A percentile compares a stretch with the other conserved stretches of the same genome.
Evolutionary conservation across 2,797 vertebrate genomes (phyloP).

Genomic region (Tarsius wallacei): DNA sequence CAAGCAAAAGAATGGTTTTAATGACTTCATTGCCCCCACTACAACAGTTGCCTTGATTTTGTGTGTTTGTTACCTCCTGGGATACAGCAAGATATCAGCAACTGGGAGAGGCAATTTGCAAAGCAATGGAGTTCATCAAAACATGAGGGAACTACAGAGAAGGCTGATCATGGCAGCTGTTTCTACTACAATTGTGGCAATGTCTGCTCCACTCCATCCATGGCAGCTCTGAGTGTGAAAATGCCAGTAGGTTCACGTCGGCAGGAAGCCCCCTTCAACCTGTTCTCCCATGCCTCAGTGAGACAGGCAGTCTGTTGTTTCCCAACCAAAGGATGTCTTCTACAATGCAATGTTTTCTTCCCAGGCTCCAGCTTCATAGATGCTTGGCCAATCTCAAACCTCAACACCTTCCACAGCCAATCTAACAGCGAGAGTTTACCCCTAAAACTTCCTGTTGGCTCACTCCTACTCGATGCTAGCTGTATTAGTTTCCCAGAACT

Average conservation of each 20-base stretch:
- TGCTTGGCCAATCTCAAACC: neutral
- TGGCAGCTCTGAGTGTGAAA: neutral
- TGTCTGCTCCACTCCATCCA: neutral
- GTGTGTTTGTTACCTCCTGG: neutral
- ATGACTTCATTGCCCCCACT: neutral
- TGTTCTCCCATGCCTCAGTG: accelerated
- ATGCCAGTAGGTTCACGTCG: neutral
- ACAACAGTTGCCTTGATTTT: neutral
- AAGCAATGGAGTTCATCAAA: neutral
- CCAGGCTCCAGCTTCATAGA: neutral
- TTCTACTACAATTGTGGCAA: neutral
- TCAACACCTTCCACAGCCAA: neutral
- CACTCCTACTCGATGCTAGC: neutral
- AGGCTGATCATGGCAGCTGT: neutral
- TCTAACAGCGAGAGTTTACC: neutral
- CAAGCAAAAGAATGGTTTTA: neutral
- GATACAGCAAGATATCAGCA: neutral
- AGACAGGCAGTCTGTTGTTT: neutral
- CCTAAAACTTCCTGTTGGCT: neutral
- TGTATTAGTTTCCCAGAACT: neutral
- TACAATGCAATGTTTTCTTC: neutral
- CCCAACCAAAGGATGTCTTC: neutral
- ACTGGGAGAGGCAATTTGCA: neutral
- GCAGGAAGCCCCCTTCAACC: neutral
- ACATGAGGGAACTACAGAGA: neutral